phyloP scores from a whole-genome alignment of 2,113 vertebrate species.

The Marmota flaviventris region DNA sequence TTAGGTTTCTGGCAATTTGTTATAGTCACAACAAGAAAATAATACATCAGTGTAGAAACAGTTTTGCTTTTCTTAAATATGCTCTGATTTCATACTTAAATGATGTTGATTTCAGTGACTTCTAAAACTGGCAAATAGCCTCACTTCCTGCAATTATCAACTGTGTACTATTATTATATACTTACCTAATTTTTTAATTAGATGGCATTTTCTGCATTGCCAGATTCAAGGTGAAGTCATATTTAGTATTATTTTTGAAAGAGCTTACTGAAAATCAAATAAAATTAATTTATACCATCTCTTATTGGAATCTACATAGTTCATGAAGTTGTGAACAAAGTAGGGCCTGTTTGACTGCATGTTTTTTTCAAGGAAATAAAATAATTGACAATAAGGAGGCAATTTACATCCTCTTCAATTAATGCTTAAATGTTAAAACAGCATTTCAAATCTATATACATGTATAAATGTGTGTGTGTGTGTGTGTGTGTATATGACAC shows the following conservation, averaged over 20 bases:
- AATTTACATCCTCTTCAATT: not conserved
- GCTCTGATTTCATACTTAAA: not conserved
- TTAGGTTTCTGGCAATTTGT: not conserved
- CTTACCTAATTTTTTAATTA: not conserved
- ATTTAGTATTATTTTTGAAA: constrained; percentile 29
- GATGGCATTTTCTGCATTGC: not conserved
- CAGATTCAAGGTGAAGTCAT: not conserved
- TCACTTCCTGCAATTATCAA: not conserved
- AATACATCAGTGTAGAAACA: not conserved
- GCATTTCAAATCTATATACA: not conserved
- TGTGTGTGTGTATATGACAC: not conserved
- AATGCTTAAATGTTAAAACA: not conserved
- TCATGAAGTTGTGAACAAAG: not conserved
- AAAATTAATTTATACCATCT: not conserved
- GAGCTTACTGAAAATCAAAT: not conserved
- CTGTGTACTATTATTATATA: not conserved
- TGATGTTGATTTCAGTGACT: not conserved
- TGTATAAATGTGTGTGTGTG: too few species aligned
- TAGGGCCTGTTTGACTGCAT: not conserved
- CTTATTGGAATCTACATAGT: not conserved
- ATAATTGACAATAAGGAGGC: not conserved
- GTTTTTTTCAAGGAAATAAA: not conserved
- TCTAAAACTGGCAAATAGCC: not conserved
- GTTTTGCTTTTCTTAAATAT: not conserved
- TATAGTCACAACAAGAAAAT: not conserved